Evolutionary conservation across 2,888 invertebrate species (phyloP).

Genomic region (Opisthograptis luteolata): DNA sequence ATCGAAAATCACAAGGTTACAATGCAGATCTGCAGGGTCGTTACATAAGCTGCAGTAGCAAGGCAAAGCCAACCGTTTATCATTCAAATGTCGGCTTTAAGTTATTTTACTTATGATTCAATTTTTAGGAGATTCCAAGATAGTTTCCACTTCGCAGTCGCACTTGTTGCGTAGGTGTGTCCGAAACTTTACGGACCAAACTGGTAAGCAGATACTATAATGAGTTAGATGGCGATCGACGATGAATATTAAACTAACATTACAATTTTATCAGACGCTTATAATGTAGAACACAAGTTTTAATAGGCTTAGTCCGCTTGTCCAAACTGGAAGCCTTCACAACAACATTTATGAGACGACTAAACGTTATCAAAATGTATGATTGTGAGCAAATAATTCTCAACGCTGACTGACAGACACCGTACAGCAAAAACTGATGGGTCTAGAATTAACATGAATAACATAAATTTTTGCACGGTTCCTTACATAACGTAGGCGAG

Average conservation of each 20-base stretch:
- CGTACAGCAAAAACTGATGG: too few relatives aligned
- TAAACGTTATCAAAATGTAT: neutral
- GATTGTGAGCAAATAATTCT: neutral
- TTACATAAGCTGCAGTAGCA: too few relatives aligned
- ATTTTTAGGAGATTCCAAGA: too few relatives aligned
- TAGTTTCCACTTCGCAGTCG: neutral
- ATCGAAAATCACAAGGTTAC: too few relatives aligned
- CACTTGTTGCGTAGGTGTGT: conserved; percentile 1
- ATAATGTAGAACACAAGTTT: conserved; percentile 26
- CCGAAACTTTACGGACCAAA: neutral
- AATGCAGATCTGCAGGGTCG: too few relatives aligned
- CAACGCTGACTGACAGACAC: too few relatives aligned
- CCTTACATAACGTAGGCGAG: too few relatives aligned
- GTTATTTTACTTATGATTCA: too few relatives aligned
- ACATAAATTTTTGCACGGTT: too few relatives aligned
- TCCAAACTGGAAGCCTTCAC: neutral
- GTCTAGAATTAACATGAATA: too few relatives aligned
- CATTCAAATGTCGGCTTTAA: too few relatives aligned
- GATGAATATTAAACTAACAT: conserved; percentile 34
- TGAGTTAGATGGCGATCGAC: conserved; percentile 22
- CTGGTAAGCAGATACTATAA: conserved; percentile 32
- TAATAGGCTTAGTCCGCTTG: conserved; percentile 10
- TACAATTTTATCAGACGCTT: conserved; percentile 27
- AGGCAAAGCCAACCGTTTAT: too few relatives aligned
- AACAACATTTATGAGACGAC: neutral